Evolutionary conservation across 2,888 invertebrate species (phyloP).

Genomic region (Hydropsyche betteni): DNA sequence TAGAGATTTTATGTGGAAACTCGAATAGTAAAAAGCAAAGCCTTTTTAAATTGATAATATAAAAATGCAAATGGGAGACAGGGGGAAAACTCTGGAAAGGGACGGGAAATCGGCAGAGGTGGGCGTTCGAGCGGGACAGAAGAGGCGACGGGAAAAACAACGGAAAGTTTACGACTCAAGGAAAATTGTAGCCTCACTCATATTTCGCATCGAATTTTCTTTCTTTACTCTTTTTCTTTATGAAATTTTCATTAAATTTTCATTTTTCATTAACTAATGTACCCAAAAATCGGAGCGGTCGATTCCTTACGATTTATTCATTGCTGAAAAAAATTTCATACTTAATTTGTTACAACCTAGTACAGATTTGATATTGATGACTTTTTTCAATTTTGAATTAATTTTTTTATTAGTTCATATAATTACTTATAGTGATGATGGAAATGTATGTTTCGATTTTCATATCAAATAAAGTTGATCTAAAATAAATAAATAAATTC

Average conservation of each 20-base stretch:
- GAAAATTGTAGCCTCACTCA: conserved; percentile 27
- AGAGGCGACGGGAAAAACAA: conserved; percentile 18
- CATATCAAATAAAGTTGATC: too few species aligned
- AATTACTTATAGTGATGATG: too few species aligned
- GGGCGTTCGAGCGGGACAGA: conserved; percentile 7
- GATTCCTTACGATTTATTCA: too few species aligned
- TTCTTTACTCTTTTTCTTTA: neutral
- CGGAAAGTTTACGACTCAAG: conserved; percentile 24
- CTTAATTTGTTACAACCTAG: too few species aligned
- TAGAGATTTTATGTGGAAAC: conserved; percentile 31
- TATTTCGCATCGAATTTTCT: neutral
- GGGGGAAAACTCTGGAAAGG: neutral
- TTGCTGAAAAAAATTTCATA: too few species aligned
- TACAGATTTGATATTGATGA: too few species aligned
- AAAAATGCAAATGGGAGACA: conserved; percentile 21
- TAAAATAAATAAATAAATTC: too few species aligned
- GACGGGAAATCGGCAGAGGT: neutral
- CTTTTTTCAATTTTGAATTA: too few species aligned
- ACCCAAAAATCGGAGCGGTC: too few species aligned
- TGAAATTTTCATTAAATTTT: neutral
- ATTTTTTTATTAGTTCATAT: too few species aligned
- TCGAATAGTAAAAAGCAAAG: conserved; percentile 33
- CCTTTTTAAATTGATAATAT: conserved; percentile 33
- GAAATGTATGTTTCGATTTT: too few species aligned
- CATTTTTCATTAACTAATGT: too few species aligned